Evolutionary conservation across 2,888 invertebrate species (phyloP), one percentile per base, ranked within the genome.

Genomic region (Heteropelma amictum): DNA sequence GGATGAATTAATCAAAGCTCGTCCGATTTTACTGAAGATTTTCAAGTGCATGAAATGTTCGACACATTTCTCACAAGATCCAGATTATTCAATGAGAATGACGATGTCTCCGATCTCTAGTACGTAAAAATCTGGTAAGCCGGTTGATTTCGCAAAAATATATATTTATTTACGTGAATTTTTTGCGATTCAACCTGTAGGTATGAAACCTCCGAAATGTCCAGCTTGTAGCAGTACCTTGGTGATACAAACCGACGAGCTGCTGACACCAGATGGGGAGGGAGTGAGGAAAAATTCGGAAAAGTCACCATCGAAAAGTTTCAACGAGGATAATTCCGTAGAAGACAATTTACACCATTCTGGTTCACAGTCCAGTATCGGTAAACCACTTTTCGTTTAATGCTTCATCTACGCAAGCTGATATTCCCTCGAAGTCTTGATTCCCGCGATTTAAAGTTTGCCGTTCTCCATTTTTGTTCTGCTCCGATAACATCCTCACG

Each of bases 41-140:
- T 88, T 87, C 53, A 87, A 88, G 77, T 94, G 94, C 83, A 91
- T 93, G 83, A 93, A 92, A 83, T 94, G 94, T 80, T 90, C 91
- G 2, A 90, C 92, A 7, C 90, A 92, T 77, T 94, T 94, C 85
- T 91, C 91, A 1, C 90, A 90, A 70, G 92, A 92, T 78, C 87
- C 80, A 1, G 88, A 89, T 42, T 83, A 83, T 61, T 49, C 79
- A 10, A 78, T 75, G 4, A 64, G 80, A 4, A 77, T 79, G 21
- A 71, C 71, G 51, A 68, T 33, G 19, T 58, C 26, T 17, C 53
- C 63, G n/a, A 28, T 61, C 5, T 56, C 78, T 54, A 80, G 84
- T 84, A 79, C 63, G 54, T 70, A 35, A 40, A 51, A 54, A 28
- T 58, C 45, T 35, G 1, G 51, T 33, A 26, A 33, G 12, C 5